Percentiles rank a stretch among this genome's conserved stretches.
Evolutionary conservation across 2,888 invertebrate species (phyloP).

Genomic region (Tolmerus cingulatus): DNA sequence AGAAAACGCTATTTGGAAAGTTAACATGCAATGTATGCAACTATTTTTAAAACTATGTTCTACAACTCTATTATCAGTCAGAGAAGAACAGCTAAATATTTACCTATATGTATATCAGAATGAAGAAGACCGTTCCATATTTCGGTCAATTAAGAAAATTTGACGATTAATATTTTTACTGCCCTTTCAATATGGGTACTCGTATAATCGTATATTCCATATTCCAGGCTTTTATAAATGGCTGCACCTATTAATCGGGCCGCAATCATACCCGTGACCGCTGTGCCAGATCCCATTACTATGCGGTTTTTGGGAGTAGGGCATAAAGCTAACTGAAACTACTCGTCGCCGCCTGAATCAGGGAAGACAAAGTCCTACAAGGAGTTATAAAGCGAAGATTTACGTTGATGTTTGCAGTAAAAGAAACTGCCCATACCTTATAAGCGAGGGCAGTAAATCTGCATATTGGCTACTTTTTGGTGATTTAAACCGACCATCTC

Average conservation of each 20-base stretch:
- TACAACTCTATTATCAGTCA: neutral
- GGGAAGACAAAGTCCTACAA: constrained; percentile 4
- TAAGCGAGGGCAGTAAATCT: neutral
- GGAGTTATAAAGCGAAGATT: neutral
- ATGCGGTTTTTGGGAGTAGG: neutral
- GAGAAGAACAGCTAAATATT: neutral
- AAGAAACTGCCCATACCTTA: constrained; percentile 10
- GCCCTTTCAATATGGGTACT: neutral
- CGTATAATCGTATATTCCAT: neutral
- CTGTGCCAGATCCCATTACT: neutral
- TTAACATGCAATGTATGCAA: too few relatives aligned
- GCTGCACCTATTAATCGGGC: neutral
- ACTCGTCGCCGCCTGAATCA: neutral
- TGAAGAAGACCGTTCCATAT: neutral
- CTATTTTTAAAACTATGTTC: too few relatives aligned
- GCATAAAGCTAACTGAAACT: neutral
- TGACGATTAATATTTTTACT: neutral
- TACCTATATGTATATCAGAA: neutral
- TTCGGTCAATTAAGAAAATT: neutral
- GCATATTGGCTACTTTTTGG: constrained; percentile 22
- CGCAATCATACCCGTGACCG: neutral
- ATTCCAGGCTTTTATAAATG: neutral
- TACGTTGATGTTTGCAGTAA: constrained; percentile 7
- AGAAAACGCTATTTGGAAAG: too few relatives aligned
- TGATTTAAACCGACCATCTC: neutral